Conservation (phyloP, 2,888 invertebrate genomes). For the Charanyca ferruginea region DNA sequence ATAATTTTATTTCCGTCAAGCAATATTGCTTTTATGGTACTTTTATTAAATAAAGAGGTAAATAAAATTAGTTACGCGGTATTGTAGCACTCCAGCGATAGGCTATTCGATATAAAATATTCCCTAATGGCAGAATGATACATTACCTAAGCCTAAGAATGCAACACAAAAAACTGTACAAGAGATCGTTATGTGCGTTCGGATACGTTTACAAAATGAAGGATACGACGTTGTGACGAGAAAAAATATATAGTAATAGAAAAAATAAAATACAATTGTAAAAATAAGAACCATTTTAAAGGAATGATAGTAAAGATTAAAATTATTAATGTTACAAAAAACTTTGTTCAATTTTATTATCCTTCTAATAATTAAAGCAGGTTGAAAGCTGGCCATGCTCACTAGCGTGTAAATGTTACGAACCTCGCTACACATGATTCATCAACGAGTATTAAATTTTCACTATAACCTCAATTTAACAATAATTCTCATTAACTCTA, state of each 20-base stretch:
- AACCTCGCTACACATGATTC: conserved; percentile 79
- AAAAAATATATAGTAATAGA: no score
- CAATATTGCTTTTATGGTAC: background rate
- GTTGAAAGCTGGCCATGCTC: conserved; percentile 65
- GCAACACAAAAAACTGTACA: conserved; percentile 70
- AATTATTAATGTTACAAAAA: conserved; percentile 44
- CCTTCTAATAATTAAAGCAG: conserved; percentile 54
- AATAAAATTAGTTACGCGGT: conserved; percentile 43
- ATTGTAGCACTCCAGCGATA: conserved; percentile 50
- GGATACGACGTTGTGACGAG: conserved; percentile 39
- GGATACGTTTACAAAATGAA: conserved; percentile 65
- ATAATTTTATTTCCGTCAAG: conserved; percentile 15
- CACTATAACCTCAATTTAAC: conserved; percentile 88
- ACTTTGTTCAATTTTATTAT: conserved; percentile 40
- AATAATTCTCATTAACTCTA: conserved; percentile 85
- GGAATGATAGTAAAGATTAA: conserved; percentile 67
- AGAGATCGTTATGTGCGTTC: conserved; percentile 81
- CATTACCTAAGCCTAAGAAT: conserved; percentile 69
- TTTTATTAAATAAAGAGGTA: conserved; percentile 11
- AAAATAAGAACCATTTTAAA: conserved; percentile 54
- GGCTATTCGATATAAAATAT: conserved; percentile 59
- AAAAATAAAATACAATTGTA: conserved; percentile 42
- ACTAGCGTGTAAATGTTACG: conserved; percentile 67
- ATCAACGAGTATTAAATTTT: conserved; percentile 89
- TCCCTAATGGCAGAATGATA: conserved; percentile 66